These are phyloP conservation scores for Rhinatrema bivittatum DNA, from an alignment of 2,797 vertebrate genomes.

Conservation along the genomic window DNA sequence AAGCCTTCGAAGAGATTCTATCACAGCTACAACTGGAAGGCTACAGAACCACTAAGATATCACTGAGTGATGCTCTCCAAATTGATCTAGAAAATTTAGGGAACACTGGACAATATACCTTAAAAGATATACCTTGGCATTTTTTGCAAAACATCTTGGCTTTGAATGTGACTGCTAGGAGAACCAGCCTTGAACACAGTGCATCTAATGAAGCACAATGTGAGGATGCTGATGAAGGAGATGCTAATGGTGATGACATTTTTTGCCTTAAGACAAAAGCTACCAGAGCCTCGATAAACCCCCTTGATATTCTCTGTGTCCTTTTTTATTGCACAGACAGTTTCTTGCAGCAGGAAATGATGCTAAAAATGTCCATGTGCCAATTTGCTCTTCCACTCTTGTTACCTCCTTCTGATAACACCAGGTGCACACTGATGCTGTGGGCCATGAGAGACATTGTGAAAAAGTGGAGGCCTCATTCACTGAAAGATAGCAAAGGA, in stretches of 20 bases:
- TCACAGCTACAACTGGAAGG: slow-evolving; percentile 38
- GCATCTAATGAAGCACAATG: not conserved
- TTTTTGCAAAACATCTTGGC: slow-evolving; percentile 52
- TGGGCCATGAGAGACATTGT: slow-evolving; percentile 60
- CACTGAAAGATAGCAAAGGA: slow-evolving; percentile 7
- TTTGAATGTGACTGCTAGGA: slow-evolving; percentile 37
- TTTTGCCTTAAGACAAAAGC: slow-evolving; percentile 28
- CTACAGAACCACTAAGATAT: slow-evolving; percentile 40
- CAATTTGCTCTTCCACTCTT: slow-evolving; percentile 71
- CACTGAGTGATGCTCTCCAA: slow-evolving; percentile 33
- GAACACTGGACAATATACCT: slow-evolving; percentile 17
- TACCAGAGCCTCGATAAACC: slow-evolving; percentile 28
- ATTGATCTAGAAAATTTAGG: slow-evolving; percentile 36
- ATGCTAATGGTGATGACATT: slow-evolving; percentile 8
- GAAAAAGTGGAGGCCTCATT: slow-evolving; percentile 53
- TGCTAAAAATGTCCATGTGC: slow-evolving; percentile 70
- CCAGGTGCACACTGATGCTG: slow-evolving; percentile 51
- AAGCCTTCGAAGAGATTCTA: slow-evolving; percentile 37
- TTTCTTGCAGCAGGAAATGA: slow-evolving; percentile 67
- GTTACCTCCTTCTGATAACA: slow-evolving; percentile 46
- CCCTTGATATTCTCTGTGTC: slow-evolving; percentile 66
- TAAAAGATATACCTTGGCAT: slow-evolving; percentile 32
- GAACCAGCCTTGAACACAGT: slow-evolving; percentile 18
- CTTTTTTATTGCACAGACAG: slow-evolving; percentile 62
- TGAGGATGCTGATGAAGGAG: slow-evolving; percentile 14